Evolutionary conservation across 2,888 invertebrate genomes (phyloP).

Genomic region (Agrochola lota): DNA sequence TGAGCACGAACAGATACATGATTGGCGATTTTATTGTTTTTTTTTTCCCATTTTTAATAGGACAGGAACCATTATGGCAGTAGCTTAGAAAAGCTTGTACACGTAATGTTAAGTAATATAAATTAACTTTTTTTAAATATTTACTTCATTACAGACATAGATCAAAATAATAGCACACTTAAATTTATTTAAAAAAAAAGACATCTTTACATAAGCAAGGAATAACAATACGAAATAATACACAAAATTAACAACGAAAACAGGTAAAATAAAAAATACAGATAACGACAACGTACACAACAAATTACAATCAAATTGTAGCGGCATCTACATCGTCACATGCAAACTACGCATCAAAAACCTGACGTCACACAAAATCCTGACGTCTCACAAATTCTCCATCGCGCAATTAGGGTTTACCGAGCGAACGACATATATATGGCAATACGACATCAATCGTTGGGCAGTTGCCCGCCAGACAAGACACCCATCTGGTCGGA

Average conservation of each 20-base stretch:
- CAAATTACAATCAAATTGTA: not conserved
- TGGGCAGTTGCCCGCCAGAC: too few relatives aligned
- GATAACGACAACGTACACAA: not conserved
- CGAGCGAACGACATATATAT: too few relatives aligned
- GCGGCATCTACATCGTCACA: too few relatives aligned
- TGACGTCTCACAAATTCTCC: too few relatives aligned
- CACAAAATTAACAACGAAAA: not conserved
- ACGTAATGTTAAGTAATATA: not conserved
- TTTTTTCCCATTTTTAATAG: not conserved
- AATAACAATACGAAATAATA: not conserved
- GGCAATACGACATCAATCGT: too few relatives aligned
- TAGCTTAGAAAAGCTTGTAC: not conserved
- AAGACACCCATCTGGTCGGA: too few relatives aligned
- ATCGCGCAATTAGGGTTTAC: too few relatives aligned
- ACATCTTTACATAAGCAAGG: not conserved
- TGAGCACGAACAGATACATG: not conserved
- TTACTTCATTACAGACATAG: too few relatives aligned
- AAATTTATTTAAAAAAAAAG: not conserved
- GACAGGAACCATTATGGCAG: not conserved
- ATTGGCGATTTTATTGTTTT: not conserved
- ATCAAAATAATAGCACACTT: not conserved
- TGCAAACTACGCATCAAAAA: too few relatives aligned
- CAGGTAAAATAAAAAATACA: not conserved
- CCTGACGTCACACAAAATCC: too few relatives aligned
- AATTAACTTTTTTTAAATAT: too few relatives aligned